Evolutionary conservation across 2,888 invertebrate genomes (phyloP).

Genomic region (Lepidonotus clava): DNA sequence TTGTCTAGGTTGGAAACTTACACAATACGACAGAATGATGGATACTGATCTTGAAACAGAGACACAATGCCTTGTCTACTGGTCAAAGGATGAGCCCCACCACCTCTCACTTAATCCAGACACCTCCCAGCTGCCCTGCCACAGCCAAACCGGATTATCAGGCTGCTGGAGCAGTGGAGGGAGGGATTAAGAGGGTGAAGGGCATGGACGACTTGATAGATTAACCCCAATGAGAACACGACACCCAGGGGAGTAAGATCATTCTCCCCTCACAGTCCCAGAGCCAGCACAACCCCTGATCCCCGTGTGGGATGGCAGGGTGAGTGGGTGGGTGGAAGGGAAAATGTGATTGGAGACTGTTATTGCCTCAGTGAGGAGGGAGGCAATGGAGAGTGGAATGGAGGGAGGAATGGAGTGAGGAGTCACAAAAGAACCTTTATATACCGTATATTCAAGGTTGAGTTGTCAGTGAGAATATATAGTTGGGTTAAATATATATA

Average conservation of each 20-base stretch:
- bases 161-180: background rate
- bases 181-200: background rate
- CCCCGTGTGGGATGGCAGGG: background rate
- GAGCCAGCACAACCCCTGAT: background rate
- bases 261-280: too few relatives aligned
- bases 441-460: background rate
- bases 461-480: background rate
- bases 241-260: too few relatives aligned
- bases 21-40: too few relatives aligned
- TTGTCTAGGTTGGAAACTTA: too few relatives aligned
- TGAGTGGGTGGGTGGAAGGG: background rate
- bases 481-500: background rate
- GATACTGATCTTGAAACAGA: too few relatives aligned
- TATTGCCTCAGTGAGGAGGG: background rate
- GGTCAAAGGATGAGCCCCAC: too few relatives aligned
- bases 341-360: background rate
- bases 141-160: constrained; percentile 4
- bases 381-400: background rate
- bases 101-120: background rate
- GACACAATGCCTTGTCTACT: too few relatives aligned
- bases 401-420: background rate
- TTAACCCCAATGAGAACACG: constrained; percentile 27
- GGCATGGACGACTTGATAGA: background rate
- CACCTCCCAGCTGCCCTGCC: background rate
- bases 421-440: background rate